Percentiles rank a stretch among this genome's conserved stretches.
Evolutionary conservation across 1,140 invertebrate species (phyloP).

Genomic region (Tetramorium alpestre): DNA sequence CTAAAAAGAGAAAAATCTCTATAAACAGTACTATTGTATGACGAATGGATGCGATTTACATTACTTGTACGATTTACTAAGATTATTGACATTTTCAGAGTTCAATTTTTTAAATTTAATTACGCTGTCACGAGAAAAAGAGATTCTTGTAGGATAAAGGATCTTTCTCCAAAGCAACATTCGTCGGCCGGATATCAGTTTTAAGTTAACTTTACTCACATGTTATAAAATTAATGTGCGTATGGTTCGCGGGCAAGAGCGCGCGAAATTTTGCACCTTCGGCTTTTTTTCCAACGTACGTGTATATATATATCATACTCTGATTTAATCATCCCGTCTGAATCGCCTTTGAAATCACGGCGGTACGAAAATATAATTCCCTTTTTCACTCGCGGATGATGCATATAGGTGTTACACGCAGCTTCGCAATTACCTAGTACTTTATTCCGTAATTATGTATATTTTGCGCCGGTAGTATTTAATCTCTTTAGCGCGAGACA

Average conservation of each 20-base stretch:
- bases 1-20: background rate
- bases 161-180: conserved; percentile 1
- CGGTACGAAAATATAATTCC: conserved; percentile 58
- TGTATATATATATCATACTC: conserved; percentile 14
- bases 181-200: conserved; percentile 1
- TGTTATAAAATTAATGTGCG: conserved; percentile 52
- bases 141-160: background rate
- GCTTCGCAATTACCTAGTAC: conserved; percentile 57
- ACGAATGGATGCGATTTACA: background rate
- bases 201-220: conserved; percentile 18
- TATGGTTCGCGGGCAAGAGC: background rate
- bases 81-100: background rate
- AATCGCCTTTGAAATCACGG: conserved; percentile 61
- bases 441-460: conserved; percentile 59
- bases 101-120: conserved; percentile 27
- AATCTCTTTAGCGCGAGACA: conserved; percentile 47
- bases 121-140: background rate
- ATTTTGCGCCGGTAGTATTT: conserved; percentile 55
- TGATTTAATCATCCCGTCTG: conserved; percentile 61
- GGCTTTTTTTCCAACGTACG: conserved; percentile 23
- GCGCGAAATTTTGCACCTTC: conserved; percentile 53
- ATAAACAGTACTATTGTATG: too few species aligned
- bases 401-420: conserved; percentile 37
- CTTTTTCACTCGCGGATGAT: conserved; percentile 40
- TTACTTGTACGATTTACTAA: background rate